Evolutionary conservation across 2,797 vertebrate species (phyloP).

Genomic region (Galago senegalensis): DNA sequence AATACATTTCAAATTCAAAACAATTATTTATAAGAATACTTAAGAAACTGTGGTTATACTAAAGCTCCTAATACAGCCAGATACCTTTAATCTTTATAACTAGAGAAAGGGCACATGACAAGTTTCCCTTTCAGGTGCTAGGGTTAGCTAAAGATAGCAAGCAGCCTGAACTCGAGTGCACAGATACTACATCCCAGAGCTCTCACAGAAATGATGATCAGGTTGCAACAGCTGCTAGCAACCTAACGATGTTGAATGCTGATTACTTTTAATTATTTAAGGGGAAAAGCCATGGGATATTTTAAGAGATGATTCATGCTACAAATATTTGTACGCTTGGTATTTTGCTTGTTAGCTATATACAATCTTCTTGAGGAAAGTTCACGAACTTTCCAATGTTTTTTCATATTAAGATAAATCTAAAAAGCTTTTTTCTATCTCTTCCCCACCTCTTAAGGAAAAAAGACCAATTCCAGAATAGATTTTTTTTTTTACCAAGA

Average conservation of each 20-base stretch:
- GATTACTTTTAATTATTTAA: slow-evolving; percentile 39
- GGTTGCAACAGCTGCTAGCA: slow-evolving; percentile 16
- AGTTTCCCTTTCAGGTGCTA: background rate
- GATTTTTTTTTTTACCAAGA: slow-evolving; percentile 11
- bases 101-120: background rate
- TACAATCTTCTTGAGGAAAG: background rate
- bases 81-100: background rate
- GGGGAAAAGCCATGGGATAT: background rate
- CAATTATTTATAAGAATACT: background rate
- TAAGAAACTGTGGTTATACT: background rate
- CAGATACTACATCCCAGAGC: background rate
- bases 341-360: slow-evolving; percentile 43
- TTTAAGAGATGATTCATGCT: slow-evolving; percentile 19
- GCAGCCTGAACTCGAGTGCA: background rate
- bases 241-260: background rate
- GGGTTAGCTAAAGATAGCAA: background rate
- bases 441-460: background rate
- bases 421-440: background rate
- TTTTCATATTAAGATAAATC: slow-evolving; percentile 64
- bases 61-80: background rate
- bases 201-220: background rate
- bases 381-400: slow-evolving; percentile 32
- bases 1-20: background rate
- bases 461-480: background rate
- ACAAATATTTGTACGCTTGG: background rate